Conservation (phyloP, 1,140 invertebrate genomes). For the Cydia strobilella region DNA sequence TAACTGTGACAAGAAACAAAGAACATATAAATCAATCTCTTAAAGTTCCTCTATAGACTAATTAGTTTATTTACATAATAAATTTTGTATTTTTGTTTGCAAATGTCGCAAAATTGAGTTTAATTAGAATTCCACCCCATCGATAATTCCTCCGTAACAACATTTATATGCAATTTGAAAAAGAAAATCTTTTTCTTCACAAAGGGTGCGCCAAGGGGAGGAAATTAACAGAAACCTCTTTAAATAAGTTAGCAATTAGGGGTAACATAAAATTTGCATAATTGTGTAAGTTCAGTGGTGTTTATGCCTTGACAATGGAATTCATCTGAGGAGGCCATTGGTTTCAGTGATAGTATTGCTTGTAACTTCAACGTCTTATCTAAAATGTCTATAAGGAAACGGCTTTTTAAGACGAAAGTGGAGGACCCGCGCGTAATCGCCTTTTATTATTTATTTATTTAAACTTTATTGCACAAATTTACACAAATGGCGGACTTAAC, state of each 20-base stretch:
- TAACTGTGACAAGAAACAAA: no score
- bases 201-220: constrained; percentile 44
- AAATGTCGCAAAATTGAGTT: constrained; percentile 4
- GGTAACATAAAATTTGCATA: constrained; percentile 78
- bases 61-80: no score
- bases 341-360: constrained; percentile 1
- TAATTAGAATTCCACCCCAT: constrained; percentile 57
- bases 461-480: no score
- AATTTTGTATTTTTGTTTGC: neutral
- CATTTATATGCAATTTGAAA: constrained; percentile 74
- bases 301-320: constrained; percentile 73
- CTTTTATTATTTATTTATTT: no score
- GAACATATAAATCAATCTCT: no score
- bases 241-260: constrained; percentile 79
- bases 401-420: neutral
- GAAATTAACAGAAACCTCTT: constrained; percentile 74
- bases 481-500: no score
- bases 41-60: no score
- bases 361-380: neutral
- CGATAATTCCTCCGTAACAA: constrained; percentile 66
- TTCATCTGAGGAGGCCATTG: constrained; percentile 48
- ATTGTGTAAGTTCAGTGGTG: constrained; percentile 75
- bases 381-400: neutral
- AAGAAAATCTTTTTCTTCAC: constrained; percentile 60
- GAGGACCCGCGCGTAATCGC: no score